phyloP scores from a whole-genome alignment of 2,797 vertebrate genomes.

The Enoplosus armatus region DNA sequence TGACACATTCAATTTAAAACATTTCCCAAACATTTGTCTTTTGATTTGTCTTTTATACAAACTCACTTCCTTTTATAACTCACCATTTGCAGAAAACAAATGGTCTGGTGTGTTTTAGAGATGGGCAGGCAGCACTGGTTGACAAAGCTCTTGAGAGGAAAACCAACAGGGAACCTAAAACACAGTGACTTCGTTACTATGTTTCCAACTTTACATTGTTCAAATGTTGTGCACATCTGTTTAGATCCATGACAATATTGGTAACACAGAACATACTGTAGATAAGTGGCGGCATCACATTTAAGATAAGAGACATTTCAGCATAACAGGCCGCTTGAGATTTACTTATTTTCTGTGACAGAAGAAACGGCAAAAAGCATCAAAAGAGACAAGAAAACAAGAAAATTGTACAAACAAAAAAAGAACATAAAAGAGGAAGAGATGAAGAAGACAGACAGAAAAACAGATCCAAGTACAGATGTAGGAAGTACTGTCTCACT shows the following conservation, averaged over 20 bases:
- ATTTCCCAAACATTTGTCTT: slow-evolving; percentile 12
- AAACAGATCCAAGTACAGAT: not conserved
- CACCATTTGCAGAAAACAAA: slow-evolving; percentile 74
- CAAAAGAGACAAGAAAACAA: not conserved
- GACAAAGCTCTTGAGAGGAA: slow-evolving; percentile 70
- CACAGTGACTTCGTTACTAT: not conserved
- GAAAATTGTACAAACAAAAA: not conserved
- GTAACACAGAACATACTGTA: not conserved
- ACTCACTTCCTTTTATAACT: slow-evolving; percentile 37
- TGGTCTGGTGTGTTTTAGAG: slow-evolving; percentile 37
- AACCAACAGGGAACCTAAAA: slow-evolving; percentile 64
- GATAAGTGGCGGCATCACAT: not conserved
- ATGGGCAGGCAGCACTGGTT: slow-evolving; percentile 79
- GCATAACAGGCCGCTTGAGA: not conserved
- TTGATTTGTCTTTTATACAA: not conserved
- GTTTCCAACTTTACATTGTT: not conserved
- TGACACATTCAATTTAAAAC: not conserved
- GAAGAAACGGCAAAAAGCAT: not conserved
- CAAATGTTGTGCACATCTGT: not conserved
- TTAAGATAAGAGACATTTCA: not conserved
- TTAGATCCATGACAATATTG: not conserved
- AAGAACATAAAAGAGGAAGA: not conserved
- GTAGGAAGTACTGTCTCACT: slow-evolving; percentile 62
- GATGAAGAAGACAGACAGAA: not conserved
- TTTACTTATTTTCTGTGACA: not conserved